Evolutionary conservation across 2,797 vertebrate species (phyloP), one percentile per base, ranked within the genome.

Genomic region (Gymnothorax javanicus): DNA sequence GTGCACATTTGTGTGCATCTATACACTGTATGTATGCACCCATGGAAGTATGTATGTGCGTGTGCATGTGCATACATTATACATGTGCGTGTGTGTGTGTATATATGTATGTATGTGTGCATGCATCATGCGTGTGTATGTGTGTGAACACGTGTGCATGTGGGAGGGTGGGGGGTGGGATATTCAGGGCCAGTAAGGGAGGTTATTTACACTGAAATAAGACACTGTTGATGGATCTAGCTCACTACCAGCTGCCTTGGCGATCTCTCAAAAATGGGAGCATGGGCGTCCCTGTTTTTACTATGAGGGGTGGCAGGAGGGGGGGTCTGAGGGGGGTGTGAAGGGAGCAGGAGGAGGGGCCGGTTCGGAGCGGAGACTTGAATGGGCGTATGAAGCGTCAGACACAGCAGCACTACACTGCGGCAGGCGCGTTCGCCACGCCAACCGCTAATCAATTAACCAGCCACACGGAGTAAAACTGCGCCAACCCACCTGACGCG

Each of bases 181-280:
- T 52, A 59, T 56, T 60, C 25, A 57, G 88, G 91, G 85, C n/a
- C 83, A 90, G 87, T 89, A 87, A 91, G 1, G 67, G 67, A n/a
- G 90, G 90, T 90, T 89, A 90, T 89, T 87, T 90, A 87, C 91
- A 91, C 90, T 91, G 91, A 91, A 91, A 90, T 86, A 57, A 86
- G 88, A 92, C 91, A 91, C 90, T 90, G 89, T 89, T 81, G 84
- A 87, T 85, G 56, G 84, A 84, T 91, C 88, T 91, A 91, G 84
- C 83, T 88, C 73, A 67, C 86, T 90, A 90, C 89, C 91, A 92
- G 90, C 91, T 92, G 91, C 87, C 91, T 88, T 91, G 88, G 89
- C 90, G 89, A 62, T 86, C 87, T 88, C 88, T 86, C 89, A 91
- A 89, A 87, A 12, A 59, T 86, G 88, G 6, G 60, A 86, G 83